Evolutionary conservation across 2,113 vertebrate species (phyloP).

Genomic region (Prietella phreatophila): DNA sequence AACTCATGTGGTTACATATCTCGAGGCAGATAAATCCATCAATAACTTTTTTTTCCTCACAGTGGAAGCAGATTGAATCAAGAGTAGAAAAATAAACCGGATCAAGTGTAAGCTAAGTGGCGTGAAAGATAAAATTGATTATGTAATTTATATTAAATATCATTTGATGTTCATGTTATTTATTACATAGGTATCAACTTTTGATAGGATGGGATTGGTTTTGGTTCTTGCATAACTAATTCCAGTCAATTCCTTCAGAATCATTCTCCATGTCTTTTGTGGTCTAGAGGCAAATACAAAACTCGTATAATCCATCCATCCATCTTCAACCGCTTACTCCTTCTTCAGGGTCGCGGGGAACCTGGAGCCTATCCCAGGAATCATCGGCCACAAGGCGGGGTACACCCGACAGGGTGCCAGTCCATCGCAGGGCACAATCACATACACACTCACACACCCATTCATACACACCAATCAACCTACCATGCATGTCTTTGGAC

Average conservation of each 20-base stretch:
- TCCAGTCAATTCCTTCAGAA: not conserved
- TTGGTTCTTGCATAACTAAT: not conserved
- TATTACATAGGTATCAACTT: not conserved
- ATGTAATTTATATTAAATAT: conserved; percentile 1
- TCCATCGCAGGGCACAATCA: too few relatives aligned
- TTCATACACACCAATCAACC: too few relatives aligned
- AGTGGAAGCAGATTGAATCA: not conserved
- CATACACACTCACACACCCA: too few relatives aligned
- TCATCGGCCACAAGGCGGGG: too few relatives aligned
- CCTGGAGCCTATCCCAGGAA: too few relatives aligned
- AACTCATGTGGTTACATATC: conserved; percentile 33
- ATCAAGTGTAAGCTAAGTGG: not conserved
- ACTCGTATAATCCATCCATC: not conserved
- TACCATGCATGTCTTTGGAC: too few relatives aligned
- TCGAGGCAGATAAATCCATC: conserved; percentile 40
- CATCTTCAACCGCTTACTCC: too few relatives aligned
- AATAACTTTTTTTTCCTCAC: not conserved
- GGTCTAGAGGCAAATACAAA: not conserved
- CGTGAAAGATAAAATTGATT: not conserved
- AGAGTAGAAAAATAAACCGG: not conserved
- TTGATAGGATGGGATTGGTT: not conserved
- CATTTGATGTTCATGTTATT: not conserved
- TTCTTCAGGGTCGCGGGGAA: too few relatives aligned
- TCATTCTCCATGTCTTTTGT: not conserved
- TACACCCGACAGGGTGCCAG: too few relatives aligned